Evolutionary conservation across 1,140 invertebrate genomes (phyloP).

Genomic region (Aphis gossypii): DNA sequence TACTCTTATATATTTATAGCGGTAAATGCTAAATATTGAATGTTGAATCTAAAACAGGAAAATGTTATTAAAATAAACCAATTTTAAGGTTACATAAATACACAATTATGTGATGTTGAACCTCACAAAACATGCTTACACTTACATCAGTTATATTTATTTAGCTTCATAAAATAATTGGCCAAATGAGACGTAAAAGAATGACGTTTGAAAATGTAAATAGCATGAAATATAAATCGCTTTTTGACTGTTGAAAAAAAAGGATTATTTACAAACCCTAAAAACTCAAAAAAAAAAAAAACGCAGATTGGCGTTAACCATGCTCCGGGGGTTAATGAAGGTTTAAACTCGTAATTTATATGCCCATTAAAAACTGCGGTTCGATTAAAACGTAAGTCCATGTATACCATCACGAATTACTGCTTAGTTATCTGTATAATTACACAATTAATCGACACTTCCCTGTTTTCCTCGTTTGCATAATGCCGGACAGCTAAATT

Average conservation of each 20-base stretch:
- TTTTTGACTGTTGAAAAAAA: conserved; percentile 38
- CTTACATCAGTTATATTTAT: not conserved
- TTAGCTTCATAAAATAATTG: not conserved
- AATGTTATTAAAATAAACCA: not conserved
- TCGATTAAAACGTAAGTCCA: conserved; percentile 56
- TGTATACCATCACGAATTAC: not conserved
- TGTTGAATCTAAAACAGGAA: not conserved
- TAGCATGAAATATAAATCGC: not conserved
- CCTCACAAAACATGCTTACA: not conserved
- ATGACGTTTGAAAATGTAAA: not conserved
- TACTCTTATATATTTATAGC: not conserved
- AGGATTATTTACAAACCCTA: conserved; percentile 42
- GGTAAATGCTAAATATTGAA: not conserved
- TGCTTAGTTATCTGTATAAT: conserved; percentile 43
- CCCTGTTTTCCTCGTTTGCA: not conserved
- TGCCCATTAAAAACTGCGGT: conserved; percentile 49
- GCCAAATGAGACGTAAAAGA: conserved; percentile 12
- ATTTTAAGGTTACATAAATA: not conserved
- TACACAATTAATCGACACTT: conserved; percentile 18
- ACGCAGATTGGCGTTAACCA: conserved; percentile 48
- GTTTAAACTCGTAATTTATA: conserved; percentile 56
- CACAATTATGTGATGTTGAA: not conserved
- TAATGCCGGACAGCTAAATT: not conserved
- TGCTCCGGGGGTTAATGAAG: conserved; percentile 53
- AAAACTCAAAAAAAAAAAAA: not conserved